Evolutionary conservation across 2,113 vertebrate species (phyloP).

Genomic region (Spermophilus dauricus): DNA sequence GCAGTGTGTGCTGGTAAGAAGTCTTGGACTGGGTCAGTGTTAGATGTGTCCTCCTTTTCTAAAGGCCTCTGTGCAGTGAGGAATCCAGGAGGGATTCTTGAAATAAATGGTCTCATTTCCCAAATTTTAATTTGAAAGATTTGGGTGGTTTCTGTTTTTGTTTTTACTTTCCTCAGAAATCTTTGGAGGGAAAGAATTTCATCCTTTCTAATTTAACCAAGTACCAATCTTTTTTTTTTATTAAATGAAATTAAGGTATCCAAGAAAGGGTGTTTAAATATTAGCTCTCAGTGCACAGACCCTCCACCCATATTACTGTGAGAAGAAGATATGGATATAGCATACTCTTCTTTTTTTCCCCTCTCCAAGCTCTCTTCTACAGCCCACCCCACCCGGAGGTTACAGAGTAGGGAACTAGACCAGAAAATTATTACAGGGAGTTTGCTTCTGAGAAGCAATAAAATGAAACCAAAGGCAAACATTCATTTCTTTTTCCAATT

Average conservation of each 20-base stretch:
- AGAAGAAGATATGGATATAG: conserved; percentile 67
- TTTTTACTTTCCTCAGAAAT: conserved; percentile 8
- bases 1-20: not conserved
- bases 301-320: conserved; percentile 20
- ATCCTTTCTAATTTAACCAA: conserved; percentile 47
- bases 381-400: not conserved
- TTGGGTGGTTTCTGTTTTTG: too few relatives aligned
- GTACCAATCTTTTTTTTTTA: conserved; percentile 59
- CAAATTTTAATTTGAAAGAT: conserved; percentile 52
- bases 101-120: not conserved
- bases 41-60: rapidly evolving
- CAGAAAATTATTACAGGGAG: conserved; percentile 68
- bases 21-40: not conserved
- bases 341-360: not conserved
- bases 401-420: conserved; percentile 65
- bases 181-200: not conserved
- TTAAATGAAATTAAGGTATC: conserved; percentile 59
- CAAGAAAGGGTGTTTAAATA: conserved; percentile 42
- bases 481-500: conserved; percentile 70
- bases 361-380: not conserved
- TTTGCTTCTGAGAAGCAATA: conserved; percentile 75
- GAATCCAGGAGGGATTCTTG: not conserved
- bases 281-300: conserved; percentile 6
- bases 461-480: conserved; percentile 79
- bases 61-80: not conserved